A percentile compares a stretch with the other conserved stretches of the same genome.
These are phyloP conservation scores for Drosophila nr. perissopoda DNA, from an alignment of 2,888 invertebrate genomes.

Conservation along the genomic window DNA sequence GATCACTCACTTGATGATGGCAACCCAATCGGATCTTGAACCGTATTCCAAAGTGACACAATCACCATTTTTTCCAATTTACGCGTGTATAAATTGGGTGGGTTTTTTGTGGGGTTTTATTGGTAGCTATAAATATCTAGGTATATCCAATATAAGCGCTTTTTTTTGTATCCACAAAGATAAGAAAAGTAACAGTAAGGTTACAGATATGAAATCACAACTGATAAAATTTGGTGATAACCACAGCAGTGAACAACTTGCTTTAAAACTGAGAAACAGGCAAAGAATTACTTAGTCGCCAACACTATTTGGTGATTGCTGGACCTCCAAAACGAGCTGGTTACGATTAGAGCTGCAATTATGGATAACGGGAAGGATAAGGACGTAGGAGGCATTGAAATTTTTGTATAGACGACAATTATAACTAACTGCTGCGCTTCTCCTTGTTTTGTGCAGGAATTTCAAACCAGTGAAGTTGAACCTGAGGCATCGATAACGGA, in stretches of 20 bases:
- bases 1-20: conserved; percentile 7
- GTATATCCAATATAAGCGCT: conserved; percentile 21
- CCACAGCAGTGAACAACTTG: conserved; percentile 7
- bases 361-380: conserved; percentile 29
- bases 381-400: conserved; percentile 8
- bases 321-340: not conserved
- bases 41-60: conserved; percentile 20
- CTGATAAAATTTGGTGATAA: conserved; percentile 33
- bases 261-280: conserved; percentile 45
- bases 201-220: conserved; percentile 51
- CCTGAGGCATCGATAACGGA: conserved; percentile 8
- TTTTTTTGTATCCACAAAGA: not conserved
- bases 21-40: conserved; percentile 5
- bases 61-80: conserved; percentile 14
- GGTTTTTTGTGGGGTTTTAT: not conserved
- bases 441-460: conserved; percentile 20
- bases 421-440: not conserved
- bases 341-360: not conserved
- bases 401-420: not conserved
- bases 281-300: conserved; percentile 35
- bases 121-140: conserved; percentile 28
- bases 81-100: not conserved
- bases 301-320: conserved; percentile 1
- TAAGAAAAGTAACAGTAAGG: conserved; percentile 11
- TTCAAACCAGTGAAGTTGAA: not conserved